A percentile compares a stretch with the other conserved stretches of the same genome.
Conservation (phyloP, 2,113 vertebrate species). For the Callaeas wilsoni region DNA sequence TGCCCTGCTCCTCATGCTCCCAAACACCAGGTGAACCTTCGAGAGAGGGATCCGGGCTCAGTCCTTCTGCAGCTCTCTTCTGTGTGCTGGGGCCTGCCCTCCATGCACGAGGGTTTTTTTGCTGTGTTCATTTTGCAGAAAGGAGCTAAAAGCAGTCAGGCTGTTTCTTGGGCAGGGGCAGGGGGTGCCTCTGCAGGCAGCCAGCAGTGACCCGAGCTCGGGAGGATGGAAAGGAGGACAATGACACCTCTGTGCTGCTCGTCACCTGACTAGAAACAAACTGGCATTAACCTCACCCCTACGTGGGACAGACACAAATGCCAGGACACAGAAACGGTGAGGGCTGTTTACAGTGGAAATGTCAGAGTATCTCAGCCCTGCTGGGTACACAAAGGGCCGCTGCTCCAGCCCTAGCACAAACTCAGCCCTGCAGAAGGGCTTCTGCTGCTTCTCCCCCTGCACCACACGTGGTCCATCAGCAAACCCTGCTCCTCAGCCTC, state of each 20-base stretch:
- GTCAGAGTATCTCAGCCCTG: not conserved
- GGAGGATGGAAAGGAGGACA: not conserved
- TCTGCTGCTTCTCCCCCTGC: not conserved
- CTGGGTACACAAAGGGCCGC: not conserved
- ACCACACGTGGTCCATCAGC: rapidly evolving
- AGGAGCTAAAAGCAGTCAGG: not conserved
- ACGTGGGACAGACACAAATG: not conserved
- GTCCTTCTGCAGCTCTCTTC: not conserved
- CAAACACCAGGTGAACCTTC: not conserved
- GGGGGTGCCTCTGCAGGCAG: not conserved
- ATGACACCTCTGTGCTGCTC: not conserved
- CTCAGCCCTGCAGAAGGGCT: not conserved
- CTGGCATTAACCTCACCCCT: not conserved
- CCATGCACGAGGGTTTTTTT: not conserved
- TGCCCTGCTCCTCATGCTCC: not conserved
- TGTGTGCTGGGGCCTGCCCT: not conserved
- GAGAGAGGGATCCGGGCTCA: not conserved
- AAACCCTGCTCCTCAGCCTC: not conserved
- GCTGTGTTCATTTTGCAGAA: not conserved
- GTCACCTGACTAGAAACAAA: not conserved
- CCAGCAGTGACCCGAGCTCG: not conserved
- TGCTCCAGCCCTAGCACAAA: not conserved
- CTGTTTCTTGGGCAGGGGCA: not conserved
- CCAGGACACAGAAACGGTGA: not conserved
- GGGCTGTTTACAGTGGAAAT: not conserved